Conservation (phyloP, 1,140 invertebrate genomes). For the Aplysia californica region DNA sequence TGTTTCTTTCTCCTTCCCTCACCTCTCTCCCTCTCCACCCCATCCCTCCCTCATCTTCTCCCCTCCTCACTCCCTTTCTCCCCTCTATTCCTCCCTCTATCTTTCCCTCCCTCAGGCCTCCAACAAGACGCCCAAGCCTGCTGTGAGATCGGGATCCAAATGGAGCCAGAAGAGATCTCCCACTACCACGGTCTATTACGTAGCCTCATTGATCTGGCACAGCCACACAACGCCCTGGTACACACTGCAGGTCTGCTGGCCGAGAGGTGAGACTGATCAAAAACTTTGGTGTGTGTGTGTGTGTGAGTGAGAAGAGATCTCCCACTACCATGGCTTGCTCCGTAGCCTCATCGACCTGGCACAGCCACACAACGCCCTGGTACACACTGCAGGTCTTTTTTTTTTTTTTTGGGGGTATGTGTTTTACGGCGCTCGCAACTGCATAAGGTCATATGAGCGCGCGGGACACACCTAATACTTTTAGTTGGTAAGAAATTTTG, state of each 20-base stretch:
- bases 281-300: background rate
- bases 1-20: too few species aligned
- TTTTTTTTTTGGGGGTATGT: too few species aligned
- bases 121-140: conserved; percentile 72
- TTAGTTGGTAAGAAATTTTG: too few species aligned
- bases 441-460: too few species aligned
- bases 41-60: too few species aligned
- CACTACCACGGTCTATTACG: conserved; percentile 69
- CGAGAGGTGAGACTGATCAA: conserved; percentile 45
- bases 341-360: conserved; percentile 71
- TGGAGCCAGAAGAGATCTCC: conserved; percentile 62
- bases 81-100: too few species aligned
- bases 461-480: too few species aligned
- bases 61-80: too few species aligned
- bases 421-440: too few species aligned
- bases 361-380: conserved; percentile 69
- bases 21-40: too few species aligned
- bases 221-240: conserved; percentile 69
- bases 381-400: conserved; percentile 66
- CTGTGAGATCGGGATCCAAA: conserved; percentile 70
- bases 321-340: conserved; percentile 68
- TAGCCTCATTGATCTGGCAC: conserved; percentile 71
- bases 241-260: conserved; percentile 67
- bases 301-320: conserved; percentile 63
- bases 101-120: conserved; percentile 53